Base-by-base conservation (phyloP, 2,888 invertebrate genomes). In the Noctua janthe region DNA sequence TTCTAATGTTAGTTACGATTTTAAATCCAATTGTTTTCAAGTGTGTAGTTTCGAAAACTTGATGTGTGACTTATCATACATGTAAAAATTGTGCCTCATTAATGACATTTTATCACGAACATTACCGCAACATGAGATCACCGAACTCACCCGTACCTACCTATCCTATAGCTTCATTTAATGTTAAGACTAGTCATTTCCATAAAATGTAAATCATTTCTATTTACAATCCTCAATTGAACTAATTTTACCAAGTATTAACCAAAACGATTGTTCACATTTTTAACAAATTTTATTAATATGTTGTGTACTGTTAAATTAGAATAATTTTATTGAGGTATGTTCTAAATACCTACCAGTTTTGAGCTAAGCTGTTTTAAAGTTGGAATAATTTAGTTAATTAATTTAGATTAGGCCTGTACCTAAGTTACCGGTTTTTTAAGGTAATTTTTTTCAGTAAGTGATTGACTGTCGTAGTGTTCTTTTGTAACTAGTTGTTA, bases 261-360 rank as follows among this genome's bases (percentile, higher is more conserved):
- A 96, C 97, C 96, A 97, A 97, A 96, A 94, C 91, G 86, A 96
- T 96, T 96, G 96, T 96, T 96, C 94, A 94, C 93, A 93, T 93
- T 93, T 88, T 96, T 95, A 95, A 95, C 93, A 96, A 96, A 97
- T 96, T 97, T 96, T 97, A 96, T 96, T 93, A 94, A 94, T 94
- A 94, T 91, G 96, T 96, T 96, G 95, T 96, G 93, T 93, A 94
- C 91, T 94, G 91, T 93, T 91, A 89, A 80, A 87, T 93, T 95
- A 94, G 92, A 93, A 94, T 95, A 94, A 92, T 95, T 95, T 95
- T 94, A 94, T 93, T 93, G 90, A 81, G 93, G 94, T 94, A 94
- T 94, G 93, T 95, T 94, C 92, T 92, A 94, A 91, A 93, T 94
- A 93, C 94, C 94, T 90, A 89, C 80, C 88, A 92, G 85, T 92